Percentiles rank a stretch among this genome's conserved stretches.
These are phyloP conservation scores for Agrotis clavis DNA, from an alignment of 2,888 invertebrate genomes.

Conservation along the genomic window DNA sequence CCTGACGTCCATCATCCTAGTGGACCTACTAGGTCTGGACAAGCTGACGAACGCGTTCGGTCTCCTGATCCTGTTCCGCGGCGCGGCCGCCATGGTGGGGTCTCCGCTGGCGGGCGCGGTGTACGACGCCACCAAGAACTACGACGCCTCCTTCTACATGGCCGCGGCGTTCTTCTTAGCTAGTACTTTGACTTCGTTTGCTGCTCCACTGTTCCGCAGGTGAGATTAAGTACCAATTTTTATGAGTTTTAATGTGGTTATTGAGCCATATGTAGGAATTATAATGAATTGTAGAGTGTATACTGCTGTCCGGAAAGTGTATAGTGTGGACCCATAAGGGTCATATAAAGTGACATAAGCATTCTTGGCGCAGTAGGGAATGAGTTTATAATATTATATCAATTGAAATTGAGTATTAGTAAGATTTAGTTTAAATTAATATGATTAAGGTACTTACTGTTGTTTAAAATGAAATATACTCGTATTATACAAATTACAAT, in stretches of 20 bases:
- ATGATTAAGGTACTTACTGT: too few species aligned
- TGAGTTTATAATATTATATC: too few species aligned
- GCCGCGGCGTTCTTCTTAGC: constrained; percentile 97
- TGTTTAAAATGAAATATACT: too few species aligned
- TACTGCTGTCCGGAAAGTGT: too few species aligned
- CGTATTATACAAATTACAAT: too few species aligned
- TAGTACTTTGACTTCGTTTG: constrained; percentile 96
- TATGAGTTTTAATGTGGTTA: background rate
- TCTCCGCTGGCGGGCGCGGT: constrained; percentile 96
- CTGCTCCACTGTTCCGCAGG: constrained; percentile 93
- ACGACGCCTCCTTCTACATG: constrained; percentile 97
- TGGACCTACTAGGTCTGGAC: constrained; percentile 98
- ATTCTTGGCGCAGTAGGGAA: too few species aligned
- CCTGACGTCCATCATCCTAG: constrained; percentile 98
- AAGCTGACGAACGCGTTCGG: constrained; percentile 99
- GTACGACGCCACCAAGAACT: constrained; percentile 96
- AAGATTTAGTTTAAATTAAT: too few species aligned
- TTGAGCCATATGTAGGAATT: background rate
- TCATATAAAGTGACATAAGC: too few species aligned
- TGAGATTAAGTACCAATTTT: constrained; percentile 47
- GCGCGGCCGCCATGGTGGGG: constrained; percentile 97
- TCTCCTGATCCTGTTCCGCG: constrained; percentile 98
- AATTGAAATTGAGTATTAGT: too few species aligned
- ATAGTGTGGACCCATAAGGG: too few species aligned
- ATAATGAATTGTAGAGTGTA: too few species aligned